Evolutionary conservation across 2,888 invertebrate species (phyloP).

Genomic region (Spisula solida): DNA sequence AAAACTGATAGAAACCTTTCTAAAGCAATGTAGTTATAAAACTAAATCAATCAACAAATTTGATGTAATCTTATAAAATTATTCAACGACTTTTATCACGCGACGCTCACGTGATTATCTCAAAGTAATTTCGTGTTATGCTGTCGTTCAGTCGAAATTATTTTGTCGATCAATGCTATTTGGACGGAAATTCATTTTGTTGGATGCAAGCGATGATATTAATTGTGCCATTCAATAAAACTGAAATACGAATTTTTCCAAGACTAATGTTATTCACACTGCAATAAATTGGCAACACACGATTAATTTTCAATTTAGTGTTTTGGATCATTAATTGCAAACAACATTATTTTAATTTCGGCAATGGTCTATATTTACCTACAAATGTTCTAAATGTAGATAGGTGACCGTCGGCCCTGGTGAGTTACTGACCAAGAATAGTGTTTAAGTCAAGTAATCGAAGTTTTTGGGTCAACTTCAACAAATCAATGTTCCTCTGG

Average conservation of each 20-base stretch:
- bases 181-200: not conserved
- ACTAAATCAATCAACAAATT: not conserved
- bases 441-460: too few species aligned
- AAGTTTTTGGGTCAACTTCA: too few species aligned
- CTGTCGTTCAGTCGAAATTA: not conserved
- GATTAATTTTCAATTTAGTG: not conserved
- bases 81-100: not conserved
- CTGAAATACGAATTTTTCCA: not conserved
- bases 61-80: not conserved
- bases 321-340: not conserved
- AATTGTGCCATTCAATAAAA: not conserved
- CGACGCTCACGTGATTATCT: not conserved
- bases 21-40: not conserved
- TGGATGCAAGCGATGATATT: not conserved
- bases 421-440: too few species aligned
- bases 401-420: too few species aligned
- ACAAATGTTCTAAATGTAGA: too few species aligned
- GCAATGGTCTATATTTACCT: too few species aligned
- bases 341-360: not conserved
- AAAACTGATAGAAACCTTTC: too few species aligned
- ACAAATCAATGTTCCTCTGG: too few species aligned
- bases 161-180: not conserved
- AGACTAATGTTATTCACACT: not conserved
- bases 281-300: not conserved
- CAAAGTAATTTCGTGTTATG: not conserved